phyloP scores from a whole-genome alignment of 2,797 vertebrate genomes.

The Myripristis jacobus region DNA sequence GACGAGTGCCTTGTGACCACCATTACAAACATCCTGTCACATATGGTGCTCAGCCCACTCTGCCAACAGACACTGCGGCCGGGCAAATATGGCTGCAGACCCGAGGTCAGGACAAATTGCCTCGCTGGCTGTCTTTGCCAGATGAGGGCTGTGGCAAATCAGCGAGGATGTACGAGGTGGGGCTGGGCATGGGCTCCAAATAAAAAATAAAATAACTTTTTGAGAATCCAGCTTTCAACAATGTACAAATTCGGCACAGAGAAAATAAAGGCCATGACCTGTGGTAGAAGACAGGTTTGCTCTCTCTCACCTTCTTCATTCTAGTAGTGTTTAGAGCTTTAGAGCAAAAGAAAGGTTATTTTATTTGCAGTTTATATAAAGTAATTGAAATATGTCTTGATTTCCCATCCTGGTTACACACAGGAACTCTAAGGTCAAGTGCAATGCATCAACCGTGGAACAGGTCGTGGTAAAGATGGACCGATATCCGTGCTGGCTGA shows the following conservation, averaged over 20 bases:
- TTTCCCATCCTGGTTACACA: no score
- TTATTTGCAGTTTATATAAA: no score
- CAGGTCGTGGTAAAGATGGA: no score
- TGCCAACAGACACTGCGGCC: slow-evolving; percentile 71
- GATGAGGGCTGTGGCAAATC: slow-evolving; percentile 55
- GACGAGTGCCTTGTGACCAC: slow-evolving; percentile 50
- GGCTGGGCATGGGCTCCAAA: background rate
- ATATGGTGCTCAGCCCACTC: slow-evolving; percentile 66
- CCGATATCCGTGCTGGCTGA: no score
- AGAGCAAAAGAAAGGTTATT: no score
- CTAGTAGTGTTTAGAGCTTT: no score
- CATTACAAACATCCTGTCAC: slow-evolving; percentile 68
- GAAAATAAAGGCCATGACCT: no score
- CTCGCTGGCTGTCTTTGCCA: slow-evolving; percentile 60
- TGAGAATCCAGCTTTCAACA: background rate
- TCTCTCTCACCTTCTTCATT: background rate
- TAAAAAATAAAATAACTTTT: no score
- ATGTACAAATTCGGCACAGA: background rate
- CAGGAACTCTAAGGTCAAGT: no score
- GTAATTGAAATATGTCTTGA: no score
- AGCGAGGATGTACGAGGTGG: slow-evolving; percentile 17
- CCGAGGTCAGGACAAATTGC: slow-evolving; percentile 73
- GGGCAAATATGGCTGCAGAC: slow-evolving; percentile 63
- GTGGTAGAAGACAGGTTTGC: slow-evolving; percentile 2
- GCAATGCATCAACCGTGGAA: no score